These are phyloP conservation scores for Gadus macrocephalus DNA, from an alignment of 2,113 vertebrate genomes.

Conservation along the genomic window DNA sequence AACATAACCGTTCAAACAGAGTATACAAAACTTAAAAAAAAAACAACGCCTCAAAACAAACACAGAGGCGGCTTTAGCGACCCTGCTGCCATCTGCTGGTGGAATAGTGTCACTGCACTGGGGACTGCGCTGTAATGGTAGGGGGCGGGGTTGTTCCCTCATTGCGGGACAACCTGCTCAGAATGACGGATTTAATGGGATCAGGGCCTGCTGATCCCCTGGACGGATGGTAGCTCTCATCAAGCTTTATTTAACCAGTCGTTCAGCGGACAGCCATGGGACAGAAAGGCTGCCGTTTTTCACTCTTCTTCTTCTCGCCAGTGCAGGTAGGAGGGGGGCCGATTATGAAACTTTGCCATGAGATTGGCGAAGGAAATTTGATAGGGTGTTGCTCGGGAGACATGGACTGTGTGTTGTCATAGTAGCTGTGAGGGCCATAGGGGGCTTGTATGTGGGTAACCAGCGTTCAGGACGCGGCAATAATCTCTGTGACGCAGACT, in stretches of 20 bases:
- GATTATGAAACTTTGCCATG: no score
- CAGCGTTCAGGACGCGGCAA: neutral
- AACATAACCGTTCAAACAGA: no score
- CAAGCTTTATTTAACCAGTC: conserved; percentile 26
- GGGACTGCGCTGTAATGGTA: neutral
- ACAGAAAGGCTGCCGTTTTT: conserved; percentile 73
- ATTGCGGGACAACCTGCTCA: conserved; percentile 45
- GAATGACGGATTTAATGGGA: conserved; percentile 64
- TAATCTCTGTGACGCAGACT: conserved; percentile 13
- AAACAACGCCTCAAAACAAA: no score
- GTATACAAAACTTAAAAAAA: no score
- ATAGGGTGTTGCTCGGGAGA: neutral
- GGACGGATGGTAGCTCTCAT: conserved; percentile 18
- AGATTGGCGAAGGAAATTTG: neutral
- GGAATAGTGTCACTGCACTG: neutral
- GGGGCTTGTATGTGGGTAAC: neutral
- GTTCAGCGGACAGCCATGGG: conserved; percentile 63
- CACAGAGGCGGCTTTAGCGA: no score
- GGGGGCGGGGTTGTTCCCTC: conserved; percentile 21
- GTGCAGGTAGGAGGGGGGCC: conserved; percentile 63
- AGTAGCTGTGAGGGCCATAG: neutral
- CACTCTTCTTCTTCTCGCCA: conserved; percentile 68
- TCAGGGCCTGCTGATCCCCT: conserved; percentile 39
- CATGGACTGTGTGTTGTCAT: neutral
- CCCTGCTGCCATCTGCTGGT: neutral